Base-by-base conservation (phyloP, 1,140 invertebrate species). In the Lordiphosa mommai region DNA sequence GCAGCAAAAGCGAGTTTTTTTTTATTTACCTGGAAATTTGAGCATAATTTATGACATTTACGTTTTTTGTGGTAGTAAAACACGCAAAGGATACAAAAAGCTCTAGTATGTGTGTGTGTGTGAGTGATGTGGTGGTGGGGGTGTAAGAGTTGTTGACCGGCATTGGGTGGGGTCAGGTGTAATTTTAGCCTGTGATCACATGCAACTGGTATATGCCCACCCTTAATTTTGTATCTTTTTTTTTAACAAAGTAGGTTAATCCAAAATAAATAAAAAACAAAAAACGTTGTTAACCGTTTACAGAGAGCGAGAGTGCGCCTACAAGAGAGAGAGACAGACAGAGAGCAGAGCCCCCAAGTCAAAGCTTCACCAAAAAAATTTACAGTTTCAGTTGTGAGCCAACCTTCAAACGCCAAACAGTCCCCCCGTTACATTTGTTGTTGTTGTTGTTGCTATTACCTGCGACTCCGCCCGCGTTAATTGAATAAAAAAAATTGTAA, bases 161-260 rank as follows among this genome's bases (percentile, higher is more conserved):
- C 61, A 32, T 61, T 40, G 48, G 66, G 49, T 60, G 36, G 13
- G 61, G 60, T 36, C 27, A 41, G 58, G 20, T 46, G 38, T 77
- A 84, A 82, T 82, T 82, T 77, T 60, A 71, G 37, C 36, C 51
- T 64, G 40, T 76, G 71, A 70, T 53, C 40, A 61, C 76, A 80
- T 80, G 76, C 76, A 80, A 80, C 76, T 80, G 58, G 76, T 80
- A 47, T 48, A 36, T 40, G n/a, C n/a, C n/a, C n/a, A n/a, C n/a
- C n/a, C n/a, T n/a, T n/a, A n/a, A n/a, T n/a, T n/a, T 56, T 43
- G 40, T 69, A 48, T 58, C 55, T 58, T 52, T 44, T 61, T 58
- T 52, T 44, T 61, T 65, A 58, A 4, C 59, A 46, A 56, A 60
- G 48, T 64, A 53, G 61, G 61, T 66, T 84, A 82, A 82, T 68